Evolutionary conservation across 2,888 invertebrate genomes (phyloP), one percentile per base, ranked within the genome.

Genomic region (Aporophyla lueneburgensis): DNA sequence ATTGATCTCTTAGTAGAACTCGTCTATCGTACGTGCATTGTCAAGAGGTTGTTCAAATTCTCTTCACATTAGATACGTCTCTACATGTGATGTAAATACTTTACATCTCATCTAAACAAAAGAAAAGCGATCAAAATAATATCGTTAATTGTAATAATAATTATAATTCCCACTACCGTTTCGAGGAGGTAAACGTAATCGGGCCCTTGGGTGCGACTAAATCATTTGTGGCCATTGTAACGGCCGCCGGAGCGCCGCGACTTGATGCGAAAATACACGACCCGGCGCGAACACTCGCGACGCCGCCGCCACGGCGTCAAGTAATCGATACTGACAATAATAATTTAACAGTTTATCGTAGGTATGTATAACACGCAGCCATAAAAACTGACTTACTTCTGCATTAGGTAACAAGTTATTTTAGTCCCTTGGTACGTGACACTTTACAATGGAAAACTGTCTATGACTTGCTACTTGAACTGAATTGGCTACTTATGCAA

Each of bases 131-230:
- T 54, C 49, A 63, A 69, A 51, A 75, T 61, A 59, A 76, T 40
- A n/a, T 21, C 21, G 40, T 75, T 61, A 66, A 70, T 61, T 76
- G 49, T 63, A 24, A 53, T 68, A 69, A 59, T 56, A 21, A 59
- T 21, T 10, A 77, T 61, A 24, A 19, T 63, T 46, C 65, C 54
- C 73, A 40, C 51, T 3, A 19, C 58, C 46, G 83, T 84, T 89
- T 91, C 86, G 73, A 88, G 88, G 78, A 83, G 73, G 84, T 85
- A 79, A 84, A 81, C 78, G 88, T 93, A 92, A 94, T 93, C 89
- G 93, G 82, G 84, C 94, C 90, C 92, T 84, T 83, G 93, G 93
- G 94, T 88, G 93, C 89, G 90, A 89, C 88, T 91, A 92, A 94
- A 94, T 94, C 93, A 92, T 90, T 93, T 91, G 93, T 92, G 92